Evolutionary conservation across 1,140 invertebrate genomes (phyloP), one percentile per base, ranked within the genome.

Genomic region (Chironomus tepperi): DNA sequence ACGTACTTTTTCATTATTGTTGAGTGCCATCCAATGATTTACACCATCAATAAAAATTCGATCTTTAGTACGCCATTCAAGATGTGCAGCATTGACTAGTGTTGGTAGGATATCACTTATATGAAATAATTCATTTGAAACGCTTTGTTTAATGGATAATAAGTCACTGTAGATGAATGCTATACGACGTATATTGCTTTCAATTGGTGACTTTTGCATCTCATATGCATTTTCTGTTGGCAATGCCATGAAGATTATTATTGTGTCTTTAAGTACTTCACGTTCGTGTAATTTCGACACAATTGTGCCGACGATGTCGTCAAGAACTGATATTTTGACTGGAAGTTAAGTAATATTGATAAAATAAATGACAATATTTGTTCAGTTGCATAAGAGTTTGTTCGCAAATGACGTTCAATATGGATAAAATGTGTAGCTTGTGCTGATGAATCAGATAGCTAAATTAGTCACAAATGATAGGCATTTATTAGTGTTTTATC

Each of bases 121-220:
- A 18, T 70, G 65, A 70, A 70, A 9, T 21, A 70, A 70, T 70
- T 70, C 15, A 70, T 18, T 70, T 7, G 65, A 70, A 10, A 70
- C 19, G 7, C 19, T 18, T 21, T 70, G 65, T 12, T 5, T 16
- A 18, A 19, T 6, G 9, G 6, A 19, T 70, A 70, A 9, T 18
- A 18, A 21, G 3, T 18, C 15, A 21, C 65, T 70, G 19, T 19
- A 70, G 10, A 70, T 18, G 7, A 70, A 70, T 19, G 65, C 65
- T 19, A 9, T 70, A 5, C 65, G 65, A 19, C 65, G 65, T 21
- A 18, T 18, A 12, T 70, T 16, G 16, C 16, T 21, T 19, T 70
- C 65, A 7, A 70, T 21, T 7, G 65, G 16, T 19, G 65, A 21
- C 65, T 8, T 12, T 57, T 57, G 43, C 15, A 15, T 47, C 43